Percentiles rank a stretch among this genome's conserved stretches.
Evolutionary conservation across 2,113 vertebrate species (phyloP).

Genomic region (Suricata suricatta): DNA sequence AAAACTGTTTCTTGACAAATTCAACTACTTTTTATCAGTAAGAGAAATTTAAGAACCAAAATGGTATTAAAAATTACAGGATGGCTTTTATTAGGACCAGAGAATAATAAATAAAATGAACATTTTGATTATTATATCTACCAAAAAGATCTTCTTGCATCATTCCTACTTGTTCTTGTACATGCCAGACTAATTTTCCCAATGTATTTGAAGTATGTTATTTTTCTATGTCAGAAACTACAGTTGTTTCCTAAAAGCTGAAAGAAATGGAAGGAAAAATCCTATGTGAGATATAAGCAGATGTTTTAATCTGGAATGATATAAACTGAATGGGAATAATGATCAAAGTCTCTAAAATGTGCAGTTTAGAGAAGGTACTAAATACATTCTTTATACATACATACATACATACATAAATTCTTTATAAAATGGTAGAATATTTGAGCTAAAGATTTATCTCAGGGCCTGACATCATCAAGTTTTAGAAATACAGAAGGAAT

Average conservation of each 20-base stretch:
- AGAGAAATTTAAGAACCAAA: slow-evolving; percentile 24
- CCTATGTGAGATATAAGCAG: background rate
- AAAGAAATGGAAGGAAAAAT: slow-evolving; percentile 10
- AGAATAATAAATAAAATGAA: background rate
- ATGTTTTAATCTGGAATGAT: slow-evolving; percentile 39
- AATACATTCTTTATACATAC: background rate
- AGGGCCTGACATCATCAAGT: background rate
- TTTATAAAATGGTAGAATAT: background rate
- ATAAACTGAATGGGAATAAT: background rate
- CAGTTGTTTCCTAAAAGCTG: background rate
- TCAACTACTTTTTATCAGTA: background rate
- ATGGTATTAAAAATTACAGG: background rate
- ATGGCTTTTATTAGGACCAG: background rate
- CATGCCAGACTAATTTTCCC: background rate
- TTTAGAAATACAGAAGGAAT: background rate
- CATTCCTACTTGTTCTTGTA: background rate
- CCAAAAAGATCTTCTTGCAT: background rate
- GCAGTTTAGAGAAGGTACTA: background rate
- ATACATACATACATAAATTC: background rate
- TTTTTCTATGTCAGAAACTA: slow-evolving; percentile 1
- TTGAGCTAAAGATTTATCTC: background rate
- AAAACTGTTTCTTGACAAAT: slow-evolving; percentile 40
- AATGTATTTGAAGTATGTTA: background rate
- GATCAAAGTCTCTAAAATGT: background rate
- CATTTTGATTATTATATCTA: background rate